Evolutionary conservation across 2,113 vertebrate genomes (phyloP).

Genomic region (Piliocolobus tephrosceles): DNA sequence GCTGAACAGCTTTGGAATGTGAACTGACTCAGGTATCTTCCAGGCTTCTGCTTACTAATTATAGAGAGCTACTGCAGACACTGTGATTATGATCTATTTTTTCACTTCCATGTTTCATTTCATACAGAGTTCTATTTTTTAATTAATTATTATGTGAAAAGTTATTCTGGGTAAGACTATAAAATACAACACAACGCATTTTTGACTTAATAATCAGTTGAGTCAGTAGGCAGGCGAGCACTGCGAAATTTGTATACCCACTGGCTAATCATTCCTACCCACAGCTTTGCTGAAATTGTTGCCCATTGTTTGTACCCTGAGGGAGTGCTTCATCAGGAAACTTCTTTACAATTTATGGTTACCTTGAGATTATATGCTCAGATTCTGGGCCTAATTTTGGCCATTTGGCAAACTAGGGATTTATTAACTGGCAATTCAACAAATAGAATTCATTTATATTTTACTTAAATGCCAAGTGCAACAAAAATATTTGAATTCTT

Average conservation of each 20-base stretch:
- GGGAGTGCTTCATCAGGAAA: constrained; percentile 43
- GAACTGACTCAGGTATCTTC: constrained; percentile 38
- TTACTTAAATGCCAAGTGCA: constrained; percentile 41
- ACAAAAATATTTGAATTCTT: constrained; percentile 1
- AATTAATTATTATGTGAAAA: constrained; percentile 70
- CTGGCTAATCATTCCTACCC: constrained; percentile 66
- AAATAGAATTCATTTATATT: constrained; percentile 51
- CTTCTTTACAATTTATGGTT: constrained; percentile 49
- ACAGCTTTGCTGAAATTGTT: constrained; percentile 51
- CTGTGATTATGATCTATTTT: constrained; percentile 61
- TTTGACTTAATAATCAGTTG: constrained; percentile 79
- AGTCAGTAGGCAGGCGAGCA: constrained; percentile 66
- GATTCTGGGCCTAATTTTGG: constrained; percentile 48
- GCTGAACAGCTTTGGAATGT: neutral
- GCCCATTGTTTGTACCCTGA: constrained; percentile 44
- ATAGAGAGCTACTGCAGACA: neutral
- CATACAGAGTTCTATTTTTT: constrained; percentile 69
- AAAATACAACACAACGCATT: constrained; percentile 64
- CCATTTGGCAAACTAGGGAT: constrained; percentile 22
- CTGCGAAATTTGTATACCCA: constrained; percentile 47
- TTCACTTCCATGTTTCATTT: constrained; percentile 59
- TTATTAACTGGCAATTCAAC: constrained; percentile 54
- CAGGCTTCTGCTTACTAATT: constrained; percentile 42
- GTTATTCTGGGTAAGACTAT: constrained; percentile 70
- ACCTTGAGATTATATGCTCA: constrained; percentile 29